Evolutionary conservation across 2,888 invertebrate genomes (phyloP).

Genomic region (Pegoplata infirma): DNA sequence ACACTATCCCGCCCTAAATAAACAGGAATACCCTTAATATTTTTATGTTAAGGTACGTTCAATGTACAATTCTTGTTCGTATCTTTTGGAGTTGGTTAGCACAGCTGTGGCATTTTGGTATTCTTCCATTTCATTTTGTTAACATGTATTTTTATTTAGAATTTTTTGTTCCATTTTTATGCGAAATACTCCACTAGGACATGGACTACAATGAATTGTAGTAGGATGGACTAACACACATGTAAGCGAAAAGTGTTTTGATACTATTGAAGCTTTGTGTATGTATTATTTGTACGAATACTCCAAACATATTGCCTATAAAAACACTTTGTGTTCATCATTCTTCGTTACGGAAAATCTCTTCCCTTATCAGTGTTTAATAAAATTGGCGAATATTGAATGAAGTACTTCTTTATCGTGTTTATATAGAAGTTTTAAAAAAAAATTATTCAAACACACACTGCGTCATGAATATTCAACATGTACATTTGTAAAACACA

Average conservation of each 20-base stretch:
- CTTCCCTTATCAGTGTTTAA: constrained; percentile 61
- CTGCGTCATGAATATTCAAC: too few species aligned
- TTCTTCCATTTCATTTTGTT: constrained; percentile 39
- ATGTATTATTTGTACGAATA: constrained; percentile 15
- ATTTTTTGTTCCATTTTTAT: neutral
- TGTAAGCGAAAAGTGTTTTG: neutral
- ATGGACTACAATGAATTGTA: constrained; percentile 26
- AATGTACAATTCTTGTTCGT: neutral
- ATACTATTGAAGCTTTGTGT: constrained; percentile 15
- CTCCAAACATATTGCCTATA: constrained; percentile 59
- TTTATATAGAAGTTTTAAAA: constrained; percentile 28
- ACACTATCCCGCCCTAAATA: too few species aligned
- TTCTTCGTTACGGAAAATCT: constrained; percentile 62
- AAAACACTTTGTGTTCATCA: constrained; percentile 63
- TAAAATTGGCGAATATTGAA: constrained; percentile 65
- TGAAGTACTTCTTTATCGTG: constrained; percentile 60
- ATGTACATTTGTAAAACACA: too few species aligned
- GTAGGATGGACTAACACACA: constrained; percentile 8
- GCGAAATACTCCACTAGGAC: constrained; percentile 22
- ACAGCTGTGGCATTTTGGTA: constrained; percentile 60
- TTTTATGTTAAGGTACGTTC: too few species aligned
- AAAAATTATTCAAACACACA: neutral
- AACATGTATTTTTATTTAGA: constrained; percentile 18
- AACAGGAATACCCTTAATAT: too few species aligned
- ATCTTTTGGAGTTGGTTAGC: constrained; percentile 31